Evolutionary conservation across 2,113 vertebrate species (phyloP).

Genomic region (Gulo gulo): DNA sequence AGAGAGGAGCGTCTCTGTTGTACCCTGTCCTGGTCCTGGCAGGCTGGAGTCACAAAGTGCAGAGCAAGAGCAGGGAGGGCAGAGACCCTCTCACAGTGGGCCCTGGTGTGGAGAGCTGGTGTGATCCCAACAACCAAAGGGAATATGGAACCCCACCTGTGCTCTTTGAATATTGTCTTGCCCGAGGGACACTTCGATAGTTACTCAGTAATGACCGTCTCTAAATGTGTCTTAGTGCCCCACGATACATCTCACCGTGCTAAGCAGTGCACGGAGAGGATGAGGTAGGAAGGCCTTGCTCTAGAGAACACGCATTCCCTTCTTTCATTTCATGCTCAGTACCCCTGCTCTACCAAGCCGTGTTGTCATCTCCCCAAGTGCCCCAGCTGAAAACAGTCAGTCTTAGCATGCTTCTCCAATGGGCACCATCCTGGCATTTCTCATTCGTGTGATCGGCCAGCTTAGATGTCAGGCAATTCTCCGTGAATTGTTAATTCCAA

Average conservation of each 20-base stretch:
- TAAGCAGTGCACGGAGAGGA: neutral
- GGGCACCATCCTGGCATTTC: neutral
- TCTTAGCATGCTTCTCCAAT: neutral
- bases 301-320: neutral
- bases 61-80: neutral
- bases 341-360: neutral
- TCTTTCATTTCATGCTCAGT: neutral
- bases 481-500: neutral
- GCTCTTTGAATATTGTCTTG: neutral
- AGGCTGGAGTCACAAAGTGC: neutral
- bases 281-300: neutral
- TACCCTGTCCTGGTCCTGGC: neutral
- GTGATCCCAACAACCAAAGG: neutral
- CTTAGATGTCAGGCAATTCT: neutral
- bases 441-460: neutral
- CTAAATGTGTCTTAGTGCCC: neutral
- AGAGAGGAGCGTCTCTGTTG: neutral
- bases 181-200: neutral
- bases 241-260: neutral
- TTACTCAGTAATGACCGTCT: neutral
- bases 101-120: neutral
- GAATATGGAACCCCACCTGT: neutral
- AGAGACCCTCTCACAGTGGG: neutral
- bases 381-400: neutral
- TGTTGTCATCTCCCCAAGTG: neutral